phyloP scores from a whole-genome alignment of 2,797 vertebrate genomes.

The Gambelia wislizenii region DNA sequence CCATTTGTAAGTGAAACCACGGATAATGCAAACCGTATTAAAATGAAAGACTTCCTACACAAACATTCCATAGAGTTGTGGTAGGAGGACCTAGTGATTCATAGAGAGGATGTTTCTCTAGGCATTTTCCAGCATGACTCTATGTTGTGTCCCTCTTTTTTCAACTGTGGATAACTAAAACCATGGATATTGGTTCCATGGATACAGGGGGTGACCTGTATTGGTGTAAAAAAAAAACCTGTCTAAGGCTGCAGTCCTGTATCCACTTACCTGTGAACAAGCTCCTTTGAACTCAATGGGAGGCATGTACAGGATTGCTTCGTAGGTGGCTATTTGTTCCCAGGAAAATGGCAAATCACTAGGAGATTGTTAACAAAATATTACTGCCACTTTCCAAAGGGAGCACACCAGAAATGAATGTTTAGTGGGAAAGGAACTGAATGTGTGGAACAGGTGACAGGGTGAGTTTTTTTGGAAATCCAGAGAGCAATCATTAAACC shows the following conservation, averaged over 20 bases:
- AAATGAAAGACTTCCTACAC: too few species aligned
- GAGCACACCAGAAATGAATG: slow-evolving; percentile 27
- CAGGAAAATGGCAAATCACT: slow-evolving; percentile 39
- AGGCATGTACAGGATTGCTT: not conserved
- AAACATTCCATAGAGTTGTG: too few species aligned
- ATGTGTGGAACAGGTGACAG: slow-evolving; percentile 61
- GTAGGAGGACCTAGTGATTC: too few species aligned
- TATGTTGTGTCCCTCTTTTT: too few species aligned
- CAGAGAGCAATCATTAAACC: slow-evolving; percentile 56
- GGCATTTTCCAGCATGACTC: too few species aligned
- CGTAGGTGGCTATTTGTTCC: slow-evolving; percentile 38
- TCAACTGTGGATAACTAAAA: too few species aligned
- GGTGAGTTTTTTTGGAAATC: slow-evolving; percentile 56
- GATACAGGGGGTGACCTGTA: too few species aligned
- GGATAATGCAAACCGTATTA: too few species aligned
- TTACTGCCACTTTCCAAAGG: slow-evolving; percentile 48
- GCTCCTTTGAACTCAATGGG: not conserved
- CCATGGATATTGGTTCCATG: too few species aligned
- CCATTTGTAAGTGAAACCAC: too few species aligned
- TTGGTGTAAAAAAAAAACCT: too few species aligned
- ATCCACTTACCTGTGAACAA: not conserved
- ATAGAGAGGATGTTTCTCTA: too few species aligned
- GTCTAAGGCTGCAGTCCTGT: not conserved
- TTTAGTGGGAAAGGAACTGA: slow-evolving; percentile 33
- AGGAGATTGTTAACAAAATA: slow-evolving; percentile 52